Percentiles rank a stretch among this genome's conserved stretches.
These are phyloP conservation scores for Nipponacmea schrenckii DNA, from an alignment of 2,888 invertebrate genomes.

Conservation along the genomic window DNA sequence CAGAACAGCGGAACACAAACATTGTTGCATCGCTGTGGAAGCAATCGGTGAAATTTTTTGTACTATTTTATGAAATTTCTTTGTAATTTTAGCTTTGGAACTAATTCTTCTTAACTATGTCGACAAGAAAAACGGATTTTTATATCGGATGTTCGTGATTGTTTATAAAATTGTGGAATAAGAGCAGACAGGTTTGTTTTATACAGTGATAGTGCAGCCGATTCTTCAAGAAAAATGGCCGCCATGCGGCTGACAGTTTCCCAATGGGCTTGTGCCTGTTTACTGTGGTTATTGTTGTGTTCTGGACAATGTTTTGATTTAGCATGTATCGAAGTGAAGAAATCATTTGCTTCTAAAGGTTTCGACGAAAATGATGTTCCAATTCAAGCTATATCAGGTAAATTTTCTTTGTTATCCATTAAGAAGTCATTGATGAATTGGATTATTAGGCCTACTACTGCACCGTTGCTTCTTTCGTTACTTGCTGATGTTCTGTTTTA, in stretches of 20 bases:
- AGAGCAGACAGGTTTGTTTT: background rate
- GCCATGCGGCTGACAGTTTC: slow-evolving; percentile 34
- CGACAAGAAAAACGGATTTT: slow-evolving; percentile 11
- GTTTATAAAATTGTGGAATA: background rate
- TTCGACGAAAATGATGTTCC: slow-evolving; percentile 81
- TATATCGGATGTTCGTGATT: slow-evolving; percentile 18
- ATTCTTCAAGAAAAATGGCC: slow-evolving; percentile 34
- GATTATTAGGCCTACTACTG: background rate
- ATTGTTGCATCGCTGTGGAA: slow-evolving; percentile 22
- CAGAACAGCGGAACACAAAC: slow-evolving; percentile 26
- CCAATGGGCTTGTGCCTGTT: slow-evolving; percentile 32
- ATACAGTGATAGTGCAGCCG: slow-evolving; percentile 9
- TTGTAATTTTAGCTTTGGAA: background rate
- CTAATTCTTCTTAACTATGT: slow-evolving; percentile 6
- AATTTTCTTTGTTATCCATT: slow-evolving; percentile 1
- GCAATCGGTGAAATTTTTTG: slow-evolving; percentile 4
- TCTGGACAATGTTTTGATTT: slow-evolving; percentile 70
- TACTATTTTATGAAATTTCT: slow-evolving; percentile 10
- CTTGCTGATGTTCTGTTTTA: background rate
- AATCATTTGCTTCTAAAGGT: slow-evolving; percentile 84
- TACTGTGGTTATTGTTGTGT: slow-evolving; percentile 35
- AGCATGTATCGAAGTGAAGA: slow-evolving; percentile 78
- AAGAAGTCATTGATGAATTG: background rate
- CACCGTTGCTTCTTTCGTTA: background rate
- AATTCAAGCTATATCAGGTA: slow-evolving; percentile 75